These are phyloP conservation scores for Fundulus diaphanus DNA, from an alignment of 2,797 vertebrate genomes.

Conservation along the genomic window DNA sequence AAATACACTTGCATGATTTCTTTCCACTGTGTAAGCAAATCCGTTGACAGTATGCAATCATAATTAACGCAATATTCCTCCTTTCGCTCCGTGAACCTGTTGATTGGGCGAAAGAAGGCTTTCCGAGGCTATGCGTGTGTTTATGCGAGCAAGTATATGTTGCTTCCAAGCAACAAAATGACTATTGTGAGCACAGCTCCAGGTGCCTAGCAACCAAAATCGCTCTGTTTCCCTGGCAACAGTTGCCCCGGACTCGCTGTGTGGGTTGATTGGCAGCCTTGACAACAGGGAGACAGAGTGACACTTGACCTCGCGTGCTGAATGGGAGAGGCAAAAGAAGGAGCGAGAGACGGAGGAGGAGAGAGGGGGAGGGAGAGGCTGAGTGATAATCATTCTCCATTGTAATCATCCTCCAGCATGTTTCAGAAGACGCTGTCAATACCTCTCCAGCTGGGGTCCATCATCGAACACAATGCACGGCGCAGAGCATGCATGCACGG, in stretches of 20 bases:
- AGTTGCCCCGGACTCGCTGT: constrained; percentile 83
- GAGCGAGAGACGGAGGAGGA: constrained; percentile 52
- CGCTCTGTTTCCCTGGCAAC: constrained; percentile 86
- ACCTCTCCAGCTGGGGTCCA: constrained; percentile 78
- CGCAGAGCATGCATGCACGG: constrained; percentile 53
- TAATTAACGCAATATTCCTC: constrained; percentile 57
- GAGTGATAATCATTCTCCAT: constrained; percentile 81
- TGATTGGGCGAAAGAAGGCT: constrained; percentile 64
- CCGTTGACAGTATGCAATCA: constrained; percentile 37
- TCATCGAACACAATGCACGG: constrained; percentile 73
- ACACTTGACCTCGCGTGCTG: constrained; percentile 83
- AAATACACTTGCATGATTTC: constrained; percentile 55
- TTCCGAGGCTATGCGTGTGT: constrained; percentile 55
- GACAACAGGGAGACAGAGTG: constrained; percentile 78
- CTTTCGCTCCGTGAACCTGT: constrained; percentile 65
- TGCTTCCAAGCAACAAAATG: constrained; percentile 80
- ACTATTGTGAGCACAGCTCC: constrained; percentile 83
- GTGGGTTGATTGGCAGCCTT: constrained; percentile 83
- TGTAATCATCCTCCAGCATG: constrained; percentile 77
- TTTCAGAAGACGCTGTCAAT: constrained; percentile 74
- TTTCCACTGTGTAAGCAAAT: constrained; percentile 61
- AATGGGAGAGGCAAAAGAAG: constrained; percentile 71
- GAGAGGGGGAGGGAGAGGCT: constrained; percentile 67
- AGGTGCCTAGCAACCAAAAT: constrained; percentile 85
- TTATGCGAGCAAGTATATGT: constrained; percentile 41